phyloP scores from a whole-genome alignment of 2,888 invertebrate species.

The Thereva nobilitata region DNA sequence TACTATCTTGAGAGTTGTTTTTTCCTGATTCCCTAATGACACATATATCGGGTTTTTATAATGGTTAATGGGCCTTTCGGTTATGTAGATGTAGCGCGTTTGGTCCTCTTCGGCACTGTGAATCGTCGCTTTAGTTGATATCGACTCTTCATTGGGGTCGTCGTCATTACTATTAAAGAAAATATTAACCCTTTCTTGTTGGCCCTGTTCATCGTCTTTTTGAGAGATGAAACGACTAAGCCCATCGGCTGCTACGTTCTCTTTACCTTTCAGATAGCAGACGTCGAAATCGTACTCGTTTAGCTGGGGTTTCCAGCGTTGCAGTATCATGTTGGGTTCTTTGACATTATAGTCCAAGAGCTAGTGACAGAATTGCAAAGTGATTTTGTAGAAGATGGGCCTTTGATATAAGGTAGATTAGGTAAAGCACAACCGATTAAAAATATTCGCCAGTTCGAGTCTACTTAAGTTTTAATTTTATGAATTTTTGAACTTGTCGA shows the following conservation, averaged over 20 bases:
- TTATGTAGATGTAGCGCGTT: conserved; percentile 14
- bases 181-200: no score
- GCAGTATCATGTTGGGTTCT: conserved; percentile 11
- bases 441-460: no score
- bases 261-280: conserved; percentile 23
- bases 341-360: no score
- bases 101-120: conserved; percentile 17
- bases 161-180: no score
- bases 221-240: conserved; percentile 22
- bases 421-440: no score
- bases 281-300: conserved; percentile 23
- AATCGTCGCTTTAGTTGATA: conserved; percentile 18
- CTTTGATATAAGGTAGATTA: no score
- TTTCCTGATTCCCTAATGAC: conserved; percentile 11
- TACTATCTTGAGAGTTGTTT: conserved; percentile 12
- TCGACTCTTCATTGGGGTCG: conserved; percentile 1
- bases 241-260: conserved; percentile 23
- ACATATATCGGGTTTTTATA: conserved; percentile 20
- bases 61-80: conserved; percentile 15
- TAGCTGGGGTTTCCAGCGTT: conserved; percentile 14
- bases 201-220: no score
- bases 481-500: no score
- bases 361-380: no score
- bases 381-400: no score
- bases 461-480: no score